Conservation (phyloP, 2,888 invertebrate species). For the Oxycera nigricornis region DNA sequence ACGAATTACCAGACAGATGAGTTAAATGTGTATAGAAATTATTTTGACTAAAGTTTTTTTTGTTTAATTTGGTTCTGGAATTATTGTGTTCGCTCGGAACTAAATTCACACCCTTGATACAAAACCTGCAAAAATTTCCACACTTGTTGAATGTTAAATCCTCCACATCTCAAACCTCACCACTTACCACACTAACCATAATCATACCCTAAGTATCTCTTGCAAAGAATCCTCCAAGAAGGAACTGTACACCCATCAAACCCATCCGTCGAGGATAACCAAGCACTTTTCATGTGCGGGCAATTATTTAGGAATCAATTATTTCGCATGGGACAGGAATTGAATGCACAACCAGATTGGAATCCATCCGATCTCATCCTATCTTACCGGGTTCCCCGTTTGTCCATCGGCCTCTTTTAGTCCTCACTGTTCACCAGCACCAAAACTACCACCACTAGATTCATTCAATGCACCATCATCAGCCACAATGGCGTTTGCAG, state of each 20-base stretch:
- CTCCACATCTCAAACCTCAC: too few relatives aligned
- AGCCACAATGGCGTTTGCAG: slow-evolving; percentile 3
- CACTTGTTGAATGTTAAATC: too few relatives aligned
- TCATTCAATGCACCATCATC: slow-evolving; percentile 3
- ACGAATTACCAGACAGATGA: too few relatives aligned
- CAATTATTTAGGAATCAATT: slow-evolving; percentile 38
- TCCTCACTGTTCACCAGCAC: not conserved
- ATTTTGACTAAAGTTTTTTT: too few relatives aligned
- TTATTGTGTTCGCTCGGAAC: too few relatives aligned
- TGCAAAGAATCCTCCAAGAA: not conserved
- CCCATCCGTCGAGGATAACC: not conserved
- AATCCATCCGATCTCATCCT: not conserved
- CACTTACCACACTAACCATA: too few relatives aligned
- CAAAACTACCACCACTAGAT: not conserved
- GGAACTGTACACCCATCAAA: not conserved
- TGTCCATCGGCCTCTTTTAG: not conserved
- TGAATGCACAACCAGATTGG: not conserved
- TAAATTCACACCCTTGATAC: too few relatives aligned
- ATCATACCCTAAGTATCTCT: not conserved
- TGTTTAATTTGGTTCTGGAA: too few relatives aligned
- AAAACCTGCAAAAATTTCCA: too few relatives aligned
- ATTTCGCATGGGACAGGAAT: slow-evolving; percentile 18
- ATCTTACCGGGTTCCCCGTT: not conserved
- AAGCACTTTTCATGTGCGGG: slow-evolving; percentile 13
- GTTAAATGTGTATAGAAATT: too few relatives aligned